phyloP scores from a whole-genome alignment of 2,888 invertebrate genomes.

The Dascillus cervinus region DNA sequence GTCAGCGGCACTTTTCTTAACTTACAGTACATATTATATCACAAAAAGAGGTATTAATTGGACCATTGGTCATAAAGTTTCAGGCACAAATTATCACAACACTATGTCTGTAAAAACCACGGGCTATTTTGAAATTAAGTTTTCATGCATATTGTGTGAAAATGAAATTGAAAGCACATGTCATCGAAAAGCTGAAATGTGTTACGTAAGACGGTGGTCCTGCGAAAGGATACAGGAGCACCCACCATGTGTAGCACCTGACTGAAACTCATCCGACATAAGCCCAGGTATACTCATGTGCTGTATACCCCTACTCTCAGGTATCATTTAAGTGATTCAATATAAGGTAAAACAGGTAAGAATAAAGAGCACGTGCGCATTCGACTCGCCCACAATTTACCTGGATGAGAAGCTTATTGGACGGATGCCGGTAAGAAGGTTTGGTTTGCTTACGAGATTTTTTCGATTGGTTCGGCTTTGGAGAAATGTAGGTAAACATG shows the following conservation, averaged over 20 bases:
- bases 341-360: conserved; percentile 23
- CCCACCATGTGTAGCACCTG: conserved; percentile 21
- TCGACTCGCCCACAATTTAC: conserved; percentile 24
- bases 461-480: conserved; percentile 16
- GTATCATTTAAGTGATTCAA: conserved; percentile 13
- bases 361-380: conserved; percentile 23
- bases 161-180: too few species aligned
- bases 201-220: too few species aligned
- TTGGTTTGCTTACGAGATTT: conserved; percentile 11
- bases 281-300: conserved; percentile 20
- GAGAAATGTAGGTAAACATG: conserved; percentile 5
- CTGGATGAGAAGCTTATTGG: conserved; percentile 21
- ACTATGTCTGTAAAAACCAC: too few species aligned
- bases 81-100: too few species aligned
- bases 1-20: too few species aligned
- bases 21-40: too few species aligned
- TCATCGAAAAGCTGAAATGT: too few species aligned
- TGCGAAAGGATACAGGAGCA: conserved; percentile 9
- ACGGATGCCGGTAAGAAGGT: conserved; percentile 14
- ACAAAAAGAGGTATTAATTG: too few species aligned
- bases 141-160: too few species aligned
- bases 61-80: too few species aligned
- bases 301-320: conserved; percentile 18
- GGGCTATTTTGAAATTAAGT: too few species aligned
- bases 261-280: conserved; percentile 25